A percentile compares a stretch with the other conserved stretches of the same genome.
Conservation (phyloP, 1,140 invertebrate species). For the Lepidurus packardi region DNA sequence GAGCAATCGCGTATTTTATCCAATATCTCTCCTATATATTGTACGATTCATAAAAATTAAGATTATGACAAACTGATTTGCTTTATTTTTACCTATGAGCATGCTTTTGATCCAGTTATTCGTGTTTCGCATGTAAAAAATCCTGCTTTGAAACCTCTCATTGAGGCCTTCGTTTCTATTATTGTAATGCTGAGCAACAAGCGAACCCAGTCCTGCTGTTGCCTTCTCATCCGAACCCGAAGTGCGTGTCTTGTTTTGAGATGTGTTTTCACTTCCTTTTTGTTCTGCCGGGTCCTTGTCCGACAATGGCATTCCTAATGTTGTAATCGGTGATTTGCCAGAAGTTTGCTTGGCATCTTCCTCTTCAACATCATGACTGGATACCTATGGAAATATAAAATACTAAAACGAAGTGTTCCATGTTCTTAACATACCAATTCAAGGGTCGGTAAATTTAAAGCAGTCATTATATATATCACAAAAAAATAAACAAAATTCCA, state of each 20-base stretch:
- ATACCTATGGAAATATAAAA: not conserved
- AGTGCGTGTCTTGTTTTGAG: not conserved
- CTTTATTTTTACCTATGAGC: slow-evolving; percentile 61
- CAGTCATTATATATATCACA: no score
- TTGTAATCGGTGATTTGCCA: not conserved
- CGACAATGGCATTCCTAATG: not conserved
- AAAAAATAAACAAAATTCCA: no score
- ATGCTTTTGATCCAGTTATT: slow-evolving; percentile 99
- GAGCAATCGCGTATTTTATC: slow-evolving; percentile 54
- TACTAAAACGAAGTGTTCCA: not conserved
- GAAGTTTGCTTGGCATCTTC: not conserved
- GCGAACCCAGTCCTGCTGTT: slow-evolving; percentile 41
- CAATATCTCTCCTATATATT: slow-evolving; percentile 42
- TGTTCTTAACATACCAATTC: no score
- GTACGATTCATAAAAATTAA: slow-evolving; percentile 25
- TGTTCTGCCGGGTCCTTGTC: not conserved
- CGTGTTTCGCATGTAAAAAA: slow-evolving; percentile 90
- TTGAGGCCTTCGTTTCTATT: slow-evolving; percentile 70
- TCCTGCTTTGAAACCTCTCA: slow-evolving; percentile 75
- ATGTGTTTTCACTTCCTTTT: not conserved
- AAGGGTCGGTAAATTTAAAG: no score
- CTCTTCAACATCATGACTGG: not conserved
- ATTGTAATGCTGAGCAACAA: slow-evolving; percentile 83
- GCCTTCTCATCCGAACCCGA: not conserved
- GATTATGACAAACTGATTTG: not conserved